A percentile compares a stretch with the other conserved stretches of the same genome.
These are phyloP conservation scores for Thereva nobilitata DNA, from an alignment of 2,888 invertebrate genomes.

Conservation along the genomic window DNA sequence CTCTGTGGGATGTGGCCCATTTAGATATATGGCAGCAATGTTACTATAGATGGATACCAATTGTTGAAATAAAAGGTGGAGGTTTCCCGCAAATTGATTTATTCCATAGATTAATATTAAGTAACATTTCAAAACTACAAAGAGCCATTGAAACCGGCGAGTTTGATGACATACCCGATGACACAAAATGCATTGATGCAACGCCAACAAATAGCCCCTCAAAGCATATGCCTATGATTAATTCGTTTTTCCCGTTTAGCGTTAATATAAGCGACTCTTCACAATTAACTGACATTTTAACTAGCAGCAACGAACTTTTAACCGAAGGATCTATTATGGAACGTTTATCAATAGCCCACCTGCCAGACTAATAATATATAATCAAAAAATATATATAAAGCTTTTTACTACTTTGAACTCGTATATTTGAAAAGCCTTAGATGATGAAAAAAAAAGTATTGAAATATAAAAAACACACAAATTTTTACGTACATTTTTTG, in stretches of 20 bases:
- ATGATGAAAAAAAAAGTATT: neutral
- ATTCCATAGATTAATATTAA: constrained; percentile 54
- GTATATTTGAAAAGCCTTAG: constrained; percentile 21
- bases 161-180: constrained; percentile 54
- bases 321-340: constrained; percentile 57
- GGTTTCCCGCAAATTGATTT: constrained; percentile 58
- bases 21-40: constrained; percentile 84
- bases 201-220: constrained; percentile 48
- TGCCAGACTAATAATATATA: constrained; percentile 44
- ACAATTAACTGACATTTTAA: constrained; percentile 56
- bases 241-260: constrained; percentile 58
- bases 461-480: neutral
- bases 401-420: neutral
- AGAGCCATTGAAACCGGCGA: constrained; percentile 55
- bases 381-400: neutral
- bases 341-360: constrained; percentile 53
- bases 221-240: constrained; percentile 51
- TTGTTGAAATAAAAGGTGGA: constrained; percentile 67
- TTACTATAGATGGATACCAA: constrained; percentile 86
- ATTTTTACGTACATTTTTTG: constrained; percentile 12
- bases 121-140: constrained; percentile 56
- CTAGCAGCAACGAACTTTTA: constrained; percentile 54
- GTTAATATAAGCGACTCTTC: constrained; percentile 52
- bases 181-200: constrained; percentile 42
- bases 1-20: constrained; percentile 61